phyloP scores from a whole-genome alignment of 2,888 invertebrate genomes.

The Diaprepes abbreviatus region DNA sequence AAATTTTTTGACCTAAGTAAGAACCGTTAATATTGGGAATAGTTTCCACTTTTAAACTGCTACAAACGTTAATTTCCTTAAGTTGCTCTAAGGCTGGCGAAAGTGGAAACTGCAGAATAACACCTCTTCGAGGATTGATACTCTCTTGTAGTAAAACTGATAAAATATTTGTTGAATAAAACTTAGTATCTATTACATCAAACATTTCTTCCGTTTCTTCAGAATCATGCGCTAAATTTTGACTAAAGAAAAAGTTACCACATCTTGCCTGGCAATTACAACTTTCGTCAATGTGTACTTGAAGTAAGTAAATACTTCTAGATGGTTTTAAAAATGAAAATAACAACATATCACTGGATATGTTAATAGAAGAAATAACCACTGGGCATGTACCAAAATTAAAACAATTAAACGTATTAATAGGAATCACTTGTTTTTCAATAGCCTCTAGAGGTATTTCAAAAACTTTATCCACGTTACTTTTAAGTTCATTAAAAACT shows the following conservation, averaged over 20 bases:
- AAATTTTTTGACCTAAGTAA: slow-evolving; percentile 68
- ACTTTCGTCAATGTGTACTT: slow-evolving; percentile 66
- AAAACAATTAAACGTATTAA: slow-evolving; percentile 69
- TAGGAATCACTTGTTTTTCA: slow-evolving; percentile 73
- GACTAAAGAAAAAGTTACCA: slow-evolving; percentile 71
- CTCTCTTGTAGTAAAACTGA: slow-evolving; percentile 78
- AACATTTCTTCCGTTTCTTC: slow-evolving; percentile 31
- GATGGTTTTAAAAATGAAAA: slow-evolving; percentile 69
- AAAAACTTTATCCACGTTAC: slow-evolving; percentile 78
- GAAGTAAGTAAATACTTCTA: slow-evolving; percentile 70
- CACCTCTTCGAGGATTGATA: slow-evolving; percentile 57
- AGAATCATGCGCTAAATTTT: slow-evolving; percentile 58
- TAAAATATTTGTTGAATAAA: slow-evolving; percentile 80
- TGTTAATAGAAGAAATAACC: slow-evolving; percentile 70
- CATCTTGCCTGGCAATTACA: slow-evolving; percentile 64
- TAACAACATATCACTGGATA: slow-evolving; percentile 70
- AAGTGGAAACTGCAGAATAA: slow-evolving; percentile 60
- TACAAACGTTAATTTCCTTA: slow-evolving; percentile 51
- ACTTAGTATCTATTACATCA: slow-evolving; percentile 78
- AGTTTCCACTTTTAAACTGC: slow-evolving; percentile 59
- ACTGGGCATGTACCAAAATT: slow-evolving; percentile 60
- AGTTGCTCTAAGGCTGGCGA: slow-evolving; percentile 61
- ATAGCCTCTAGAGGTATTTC: slow-evolving; percentile 76
- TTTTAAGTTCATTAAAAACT: slow-evolving; percentile 80
- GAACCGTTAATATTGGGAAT: slow-evolving; percentile 71